phyloP scores from a whole-genome alignment of 1,140 invertebrate species.

The Drosophila albomicans region DNA sequence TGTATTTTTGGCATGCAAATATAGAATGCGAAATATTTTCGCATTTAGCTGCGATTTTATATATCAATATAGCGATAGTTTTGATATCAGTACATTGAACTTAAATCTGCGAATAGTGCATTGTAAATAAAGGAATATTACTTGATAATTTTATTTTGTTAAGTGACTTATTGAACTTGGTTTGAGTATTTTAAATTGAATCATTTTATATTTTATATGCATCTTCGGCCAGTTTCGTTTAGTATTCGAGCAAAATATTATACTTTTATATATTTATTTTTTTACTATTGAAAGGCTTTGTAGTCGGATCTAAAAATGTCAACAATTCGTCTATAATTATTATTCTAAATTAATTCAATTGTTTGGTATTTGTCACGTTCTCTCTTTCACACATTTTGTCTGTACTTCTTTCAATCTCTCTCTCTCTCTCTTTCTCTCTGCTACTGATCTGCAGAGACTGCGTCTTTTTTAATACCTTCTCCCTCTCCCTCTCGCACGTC shows the following conservation, averaged over 20 bases:
- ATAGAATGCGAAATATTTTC: background rate
- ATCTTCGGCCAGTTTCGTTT: no score
- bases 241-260: no score
- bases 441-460: constrained; percentile 1
- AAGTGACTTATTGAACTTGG: background rate
- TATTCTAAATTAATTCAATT: background rate
- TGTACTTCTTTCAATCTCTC: background rate
- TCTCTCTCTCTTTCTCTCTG: no score
- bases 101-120: background rate
- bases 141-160: no score
- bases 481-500: constrained; percentile 33
- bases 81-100: constrained; percentile 23
- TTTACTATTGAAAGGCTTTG: background rate
- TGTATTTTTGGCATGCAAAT: constrained; percentile 17
- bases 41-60: background rate
- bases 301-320: background rate
- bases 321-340: background rate
- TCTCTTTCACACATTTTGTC: background rate
- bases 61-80: constrained; percentile 3
- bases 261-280: no score
- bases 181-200: no score
- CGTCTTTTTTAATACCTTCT: constrained; percentile 8
- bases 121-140: no score
- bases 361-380: background rate
- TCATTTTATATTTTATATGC: no score